Base-by-base conservation (phyloP, 23 tunicate genomes). In the Ciona savignyi region DNA sequence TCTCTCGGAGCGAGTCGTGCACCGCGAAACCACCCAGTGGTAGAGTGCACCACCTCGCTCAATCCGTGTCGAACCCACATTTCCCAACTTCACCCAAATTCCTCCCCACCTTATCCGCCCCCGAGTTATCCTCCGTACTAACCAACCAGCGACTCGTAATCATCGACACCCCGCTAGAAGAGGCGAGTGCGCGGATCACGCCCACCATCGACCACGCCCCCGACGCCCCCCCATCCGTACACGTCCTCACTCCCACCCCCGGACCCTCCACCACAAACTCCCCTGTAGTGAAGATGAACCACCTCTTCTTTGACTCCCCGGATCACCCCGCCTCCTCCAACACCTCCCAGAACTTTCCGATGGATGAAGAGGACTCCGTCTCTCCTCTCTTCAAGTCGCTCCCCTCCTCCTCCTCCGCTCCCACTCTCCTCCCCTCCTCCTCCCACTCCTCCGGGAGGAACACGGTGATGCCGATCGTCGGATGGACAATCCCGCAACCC, bases 271-370 rank as follows among this genome's bases (percentile, higher is more conserved):
- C 15, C 56, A 15, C 11, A 15, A 42, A 42, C 15, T 42, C 56
- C 15, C 56, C 56, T 9, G 56, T 42, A 6, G 56, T 42, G 56
- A 42, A 42, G 30, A 42, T 42, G 56, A 25, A 63, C 6, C 35
- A 65, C 24, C 35, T 73, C 24, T 62, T 82, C 25, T 30, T 82
- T 1, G 80, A 82, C 65, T 82, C 87, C 19, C 80, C 87, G 15
- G 75, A 82, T 35, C 75, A 74, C 64, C 87, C 87, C 0, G 87
- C 87, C 62, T 74, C 87, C 15, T 82, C 87, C 21, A 32, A 74
- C 62, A 82, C 87, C 0, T 82, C 87, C 33, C 80, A 51, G 25
- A 68, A 74, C 75, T 82, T 82, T 60, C 87, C 87, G n/a, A 68
- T 82, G 25, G 75, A 72, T 25, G 87, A 74, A 30, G 80, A 82